phyloP scores from a whole-genome alignment of 2,113 vertebrate genomes.

The Seriola rivoliana region DNA sequence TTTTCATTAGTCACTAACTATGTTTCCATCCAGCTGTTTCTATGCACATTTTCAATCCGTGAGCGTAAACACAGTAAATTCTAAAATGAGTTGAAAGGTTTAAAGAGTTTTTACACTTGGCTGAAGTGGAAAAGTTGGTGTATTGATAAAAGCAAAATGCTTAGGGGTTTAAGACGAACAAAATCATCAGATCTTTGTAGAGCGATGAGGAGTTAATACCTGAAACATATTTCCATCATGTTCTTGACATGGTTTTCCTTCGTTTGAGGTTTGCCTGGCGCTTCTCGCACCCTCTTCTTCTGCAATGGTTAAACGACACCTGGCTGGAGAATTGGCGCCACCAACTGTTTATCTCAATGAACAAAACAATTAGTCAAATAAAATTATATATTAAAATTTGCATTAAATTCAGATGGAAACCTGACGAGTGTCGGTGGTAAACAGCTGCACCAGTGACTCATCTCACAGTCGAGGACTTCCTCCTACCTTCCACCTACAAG shows the following conservation, averaged over 20 bases:
- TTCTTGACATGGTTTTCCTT: neutral
- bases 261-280: too few relatives aligned
- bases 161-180: neutral
- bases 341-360: neutral
- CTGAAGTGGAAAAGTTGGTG: too few relatives aligned
- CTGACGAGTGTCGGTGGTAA: conserved; percentile 4
- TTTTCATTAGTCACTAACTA: conserved; percentile 10
- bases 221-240: neutral
- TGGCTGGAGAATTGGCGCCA: neutral
- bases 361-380: neutral
- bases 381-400: neutral
- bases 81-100: too few relatives aligned
- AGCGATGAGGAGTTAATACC: neutral
- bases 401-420: neutral
- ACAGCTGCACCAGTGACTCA: conserved; percentile 29
- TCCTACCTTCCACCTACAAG: conserved; percentile 49
- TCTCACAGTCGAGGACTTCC: conserved; percentile 23
- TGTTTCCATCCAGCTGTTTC: neutral
- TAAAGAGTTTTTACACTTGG: too few relatives aligned
- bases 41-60: neutral
- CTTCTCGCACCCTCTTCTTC: neutral
- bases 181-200: neutral
- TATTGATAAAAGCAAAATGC: too few relatives aligned
- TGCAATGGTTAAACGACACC: neutral
- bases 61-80: too few relatives aligned